Base-by-base conservation (phyloP, 2,888 invertebrate species). In the Tenodera sinensis region DNA sequence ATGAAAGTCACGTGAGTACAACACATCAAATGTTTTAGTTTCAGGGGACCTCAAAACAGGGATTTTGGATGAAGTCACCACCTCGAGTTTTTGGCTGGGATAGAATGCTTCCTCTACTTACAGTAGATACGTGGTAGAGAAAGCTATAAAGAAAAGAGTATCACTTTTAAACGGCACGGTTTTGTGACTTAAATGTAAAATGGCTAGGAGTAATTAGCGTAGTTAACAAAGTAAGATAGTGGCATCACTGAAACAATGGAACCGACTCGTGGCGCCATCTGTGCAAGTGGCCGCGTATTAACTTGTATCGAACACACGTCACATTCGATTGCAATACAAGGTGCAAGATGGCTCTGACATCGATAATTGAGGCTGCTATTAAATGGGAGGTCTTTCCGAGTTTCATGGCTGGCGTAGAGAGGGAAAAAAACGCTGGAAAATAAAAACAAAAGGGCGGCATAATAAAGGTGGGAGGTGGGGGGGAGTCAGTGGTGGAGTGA, bases 341-440 rank as follows among this genome's bases (percentile, higher is more conserved):
- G 25, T 83, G 83, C 88, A 42, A 89, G 90, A 89, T 89, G 90
- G 89, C 90, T 89, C 90, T 84, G 88, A 86, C 71, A 86, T 84
- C 88, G 89, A 88, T 90, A 90, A 90, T 90, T 90, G 90, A 27
- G 92, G 92, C 92, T 92, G 94, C 95, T 92, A 93, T 93, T 93
- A 93, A 93, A 92, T 92, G 93, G 93, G 93, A 93, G 93, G 93
- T 91, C 92, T 92, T 92, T 92, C 92, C 91, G 92, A 93, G 93
- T 93, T 93, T 93, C 93, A 93, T 93, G 93, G 93, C 93, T 93
- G 93, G 92, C 92, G 91, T 89, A 89, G 88, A 47, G 88, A 86
- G 90, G 88, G 90, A 89, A 88, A 91, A 88, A 91, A 91, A 88
- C 88, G 88, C 87, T 85, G 86, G 87, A 83, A 89, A 90, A 87